phyloP scores from a whole-genome alignment of 2,797 vertebrate species.

The Okamejei kenojei region DNA sequence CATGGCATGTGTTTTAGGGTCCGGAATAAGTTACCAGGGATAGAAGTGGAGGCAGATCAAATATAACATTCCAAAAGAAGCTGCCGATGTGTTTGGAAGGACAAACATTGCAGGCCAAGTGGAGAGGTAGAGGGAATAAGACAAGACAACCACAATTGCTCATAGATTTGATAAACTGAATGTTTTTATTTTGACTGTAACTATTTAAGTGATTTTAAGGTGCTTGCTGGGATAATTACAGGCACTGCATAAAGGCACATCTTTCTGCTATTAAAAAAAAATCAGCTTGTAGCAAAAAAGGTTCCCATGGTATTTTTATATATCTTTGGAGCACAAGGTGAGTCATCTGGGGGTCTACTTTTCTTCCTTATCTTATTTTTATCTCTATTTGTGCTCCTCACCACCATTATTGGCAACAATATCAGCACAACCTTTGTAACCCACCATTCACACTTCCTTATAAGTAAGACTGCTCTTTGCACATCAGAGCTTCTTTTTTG shows the following conservation, averaged over 20 bases:
- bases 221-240: neutral
- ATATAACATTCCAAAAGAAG: too few species aligned
- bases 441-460: neutral
- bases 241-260: neutral
- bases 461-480: neutral
- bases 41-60: too few species aligned
- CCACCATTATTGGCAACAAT: neutral
- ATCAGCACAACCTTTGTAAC: neutral
- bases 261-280: neutral
- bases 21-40: too few species aligned
- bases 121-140: too few species aligned
- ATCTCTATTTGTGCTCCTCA: neutral
- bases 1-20: too few species aligned
- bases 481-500: neutral
- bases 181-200: too few species aligned
- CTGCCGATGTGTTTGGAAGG: too few species aligned
- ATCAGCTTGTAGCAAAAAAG: neutral
- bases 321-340: neutral
- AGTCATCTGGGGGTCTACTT: neutral
- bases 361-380: slow-evolving; percentile 15
- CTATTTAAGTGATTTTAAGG: neutral
- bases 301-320: slow-evolving; percentile 19
- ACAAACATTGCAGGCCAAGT: too few species aligned
- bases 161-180: too few species aligned
- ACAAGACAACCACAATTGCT: too few species aligned